Conservation (phyloP, 2,113 vertebrate species). For the Mystacornis crossleyi region DNA sequence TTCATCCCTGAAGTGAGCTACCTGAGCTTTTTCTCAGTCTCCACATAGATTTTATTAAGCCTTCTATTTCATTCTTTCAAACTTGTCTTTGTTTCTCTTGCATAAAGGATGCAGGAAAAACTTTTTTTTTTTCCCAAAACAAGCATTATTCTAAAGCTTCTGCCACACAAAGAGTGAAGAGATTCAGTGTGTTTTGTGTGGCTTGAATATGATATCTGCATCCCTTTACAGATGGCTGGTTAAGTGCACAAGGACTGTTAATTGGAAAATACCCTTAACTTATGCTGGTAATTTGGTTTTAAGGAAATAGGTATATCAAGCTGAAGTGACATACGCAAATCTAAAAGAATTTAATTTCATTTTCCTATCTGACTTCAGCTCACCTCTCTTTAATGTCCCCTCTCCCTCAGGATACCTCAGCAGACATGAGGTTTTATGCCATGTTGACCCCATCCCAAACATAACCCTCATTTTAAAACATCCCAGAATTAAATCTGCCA, state of each 20-base stretch:
- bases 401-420: background rate
- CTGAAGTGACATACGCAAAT: background rate
- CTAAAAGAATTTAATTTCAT: background rate
- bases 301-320: background rate
- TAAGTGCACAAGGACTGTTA: background rate
- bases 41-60: background rate
- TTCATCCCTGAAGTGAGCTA: background rate
- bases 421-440: background rate
- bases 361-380: background rate
- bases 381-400: background rate
- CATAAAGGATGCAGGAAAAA: background rate
- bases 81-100: background rate
- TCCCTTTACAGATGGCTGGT: background rate
- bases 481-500: background rate
- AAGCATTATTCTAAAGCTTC: background rate
- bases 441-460: background rate
- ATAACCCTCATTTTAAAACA: background rate
- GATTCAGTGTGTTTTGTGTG: background rate
- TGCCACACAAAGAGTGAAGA: background rate
- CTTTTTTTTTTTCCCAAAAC: background rate
- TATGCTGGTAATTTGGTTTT: background rate
- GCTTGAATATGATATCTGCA: background rate
- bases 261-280: background rate
- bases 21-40: background rate
- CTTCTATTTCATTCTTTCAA: background rate